Conservation (phyloP, 2,888 invertebrate genomes). For the Chloroclystis v-ata region DNA sequence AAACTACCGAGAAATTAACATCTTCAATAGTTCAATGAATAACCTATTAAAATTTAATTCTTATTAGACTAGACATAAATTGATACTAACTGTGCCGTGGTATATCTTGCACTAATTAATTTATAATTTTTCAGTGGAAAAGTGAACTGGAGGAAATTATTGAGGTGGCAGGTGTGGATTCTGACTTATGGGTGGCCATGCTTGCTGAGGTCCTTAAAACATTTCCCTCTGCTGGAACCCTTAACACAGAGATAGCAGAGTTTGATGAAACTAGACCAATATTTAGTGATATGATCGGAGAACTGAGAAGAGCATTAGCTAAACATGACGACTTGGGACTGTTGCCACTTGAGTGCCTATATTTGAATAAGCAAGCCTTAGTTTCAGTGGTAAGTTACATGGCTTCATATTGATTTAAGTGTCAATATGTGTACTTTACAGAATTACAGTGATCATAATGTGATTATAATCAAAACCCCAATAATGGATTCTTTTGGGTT, state of each 20-base stretch:
- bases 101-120: no score
- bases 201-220: constrained; percentile 96
- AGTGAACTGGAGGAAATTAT: constrained; percentile 95
- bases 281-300: constrained; percentile 92
- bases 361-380: constrained; percentile 95
- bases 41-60: no score
- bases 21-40: no score
- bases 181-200: constrained; percentile 98
- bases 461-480: no score
- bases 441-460: no score
- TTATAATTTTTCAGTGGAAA: constrained; percentile 86
- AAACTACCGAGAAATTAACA: no score
- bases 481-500: no score
- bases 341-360: constrained; percentile 96
- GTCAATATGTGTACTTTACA: no score
- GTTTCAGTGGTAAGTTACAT: constrained; percentile 88
- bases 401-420: no score
- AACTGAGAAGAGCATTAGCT: constrained; percentile 87
- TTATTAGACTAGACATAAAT: no score
- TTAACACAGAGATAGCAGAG: constrained; percentile 92
- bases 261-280: constrained; percentile 93
- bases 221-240: constrained; percentile 91
- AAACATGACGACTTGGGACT: constrained; percentile 92
- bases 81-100: no score
- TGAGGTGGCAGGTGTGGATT: constrained; percentile 93